Base-by-base conservation (phyloP, 2,797 vertebrate genomes). In the Xenopus petersii region DNA sequence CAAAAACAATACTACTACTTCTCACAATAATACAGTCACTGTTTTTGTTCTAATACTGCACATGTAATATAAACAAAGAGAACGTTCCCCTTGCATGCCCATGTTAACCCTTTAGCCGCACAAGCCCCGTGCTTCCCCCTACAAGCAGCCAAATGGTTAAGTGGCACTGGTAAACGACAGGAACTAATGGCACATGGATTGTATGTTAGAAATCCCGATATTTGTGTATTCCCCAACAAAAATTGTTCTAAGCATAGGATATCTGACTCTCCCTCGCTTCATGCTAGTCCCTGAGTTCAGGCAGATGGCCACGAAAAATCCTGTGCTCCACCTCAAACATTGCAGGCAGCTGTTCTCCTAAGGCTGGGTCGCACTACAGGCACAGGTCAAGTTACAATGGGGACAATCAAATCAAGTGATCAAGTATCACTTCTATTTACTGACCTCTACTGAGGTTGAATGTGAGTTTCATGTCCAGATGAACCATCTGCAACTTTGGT, bases 11-110 rank as follows among this genome's bases (percentile, higher is more conserved):
- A 6, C 62, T 42, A 46, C 49, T 42, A 24, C 17, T 21, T 21
- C 21, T 24, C 48, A 51, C 12, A 51, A 51, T 51, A 51, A 51
- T 15, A 51, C 49, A 17, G 13, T 64, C 56, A 64, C 11, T 69
- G 26, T 30, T 30, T 42, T 42, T 42, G 61, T 68, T 62, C 33
- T 75, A 75, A 75, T 67, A 70, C 74, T 75, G 74, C 16, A 75
- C 51, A 56, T 33, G 61, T 55, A 70, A 75, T 60, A 64, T 16
- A 64, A 60, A 60, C 17, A 60, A 64, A 46, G 5, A 10, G 67
- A 24, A 1, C 26, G 30, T 1, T 12, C 10, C 21, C 17, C 48
- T 64, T n/a, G 21, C 47, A 46, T 64, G 2, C 33, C 16, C 5
- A 8, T 16, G 4, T 17, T 56, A 60, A 60, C 21, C 58, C n/a